Conservation (phyloP, 1,140 invertebrate genomes). For the Thaumetopoea pityocampa region DNA sequence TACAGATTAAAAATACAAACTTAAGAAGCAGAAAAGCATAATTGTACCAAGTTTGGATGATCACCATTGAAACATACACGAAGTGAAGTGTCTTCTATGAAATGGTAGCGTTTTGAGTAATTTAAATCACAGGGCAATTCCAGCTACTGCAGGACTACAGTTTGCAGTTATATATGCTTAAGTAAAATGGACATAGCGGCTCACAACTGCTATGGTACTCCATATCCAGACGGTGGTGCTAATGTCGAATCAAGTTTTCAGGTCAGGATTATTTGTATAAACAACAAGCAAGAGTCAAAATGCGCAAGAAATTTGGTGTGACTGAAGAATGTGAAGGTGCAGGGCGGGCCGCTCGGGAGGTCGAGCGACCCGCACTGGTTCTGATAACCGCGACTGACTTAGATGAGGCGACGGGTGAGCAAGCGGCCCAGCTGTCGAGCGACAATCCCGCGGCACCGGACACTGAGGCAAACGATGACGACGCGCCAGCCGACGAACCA, state of each 20-base stretch:
- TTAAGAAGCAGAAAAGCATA: conserved; percentile 10
- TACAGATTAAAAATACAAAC: conserved; percentile 2
- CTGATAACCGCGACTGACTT: conserved; percentile 53
- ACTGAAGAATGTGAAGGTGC: conserved; percentile 35
- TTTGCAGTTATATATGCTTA: conserved; percentile 36
- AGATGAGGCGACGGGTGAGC: conserved; percentile 54
- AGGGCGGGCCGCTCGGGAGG: conserved; percentile 49
- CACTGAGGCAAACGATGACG: conserved; percentile 29
- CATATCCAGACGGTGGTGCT: conserved; percentile 58
- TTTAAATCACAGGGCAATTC: conserved; percentile 12
- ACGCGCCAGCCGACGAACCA: conserved; percentile 37
- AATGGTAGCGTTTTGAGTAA: conserved; percentile 10
- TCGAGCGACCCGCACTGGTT: conserved; percentile 57
- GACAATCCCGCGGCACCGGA: conserved; percentile 32
- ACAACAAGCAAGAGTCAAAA: conserved; percentile 31
- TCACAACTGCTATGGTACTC: conserved; percentile 32
- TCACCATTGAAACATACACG: conserved; percentile 9
- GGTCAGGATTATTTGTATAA: conserved; percentile 52
- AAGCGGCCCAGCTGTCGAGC: conserved; percentile 29
- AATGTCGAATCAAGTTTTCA: conserved; percentile 75
- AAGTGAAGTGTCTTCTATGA: conserved; percentile 9
- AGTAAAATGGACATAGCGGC: conserved; percentile 35
- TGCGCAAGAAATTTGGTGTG: conserved; percentile 15
- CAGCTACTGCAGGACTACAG: conserved; percentile 19
- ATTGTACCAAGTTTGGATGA: conserved; percentile 4